Conservation (phyloP, 2,113 vertebrate genomes). For the Antechinus stuartii region DNA sequence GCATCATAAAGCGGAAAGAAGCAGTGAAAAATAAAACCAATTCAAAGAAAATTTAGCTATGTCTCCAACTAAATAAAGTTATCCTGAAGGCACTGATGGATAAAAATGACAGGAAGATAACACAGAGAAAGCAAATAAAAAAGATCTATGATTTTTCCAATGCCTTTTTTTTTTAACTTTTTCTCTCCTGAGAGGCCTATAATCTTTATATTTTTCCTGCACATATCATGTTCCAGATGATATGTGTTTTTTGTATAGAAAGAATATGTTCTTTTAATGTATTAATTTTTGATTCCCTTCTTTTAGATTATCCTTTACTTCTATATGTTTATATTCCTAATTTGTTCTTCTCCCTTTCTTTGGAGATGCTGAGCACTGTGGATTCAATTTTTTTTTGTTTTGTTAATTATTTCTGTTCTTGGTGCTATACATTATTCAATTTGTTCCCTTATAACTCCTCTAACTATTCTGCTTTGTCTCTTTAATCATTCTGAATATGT, state of each 20-base stretch:
- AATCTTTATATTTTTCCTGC: not conserved
- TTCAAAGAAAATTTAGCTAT: not conserved
- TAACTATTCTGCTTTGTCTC: not conserved
- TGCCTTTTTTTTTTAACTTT: not conserved
- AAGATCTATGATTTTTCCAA: not conserved
- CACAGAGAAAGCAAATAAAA: not conserved
- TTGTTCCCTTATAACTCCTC: not conserved
- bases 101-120: not conserved
- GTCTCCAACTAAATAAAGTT: not conserved
- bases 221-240: not conserved
- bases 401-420: not conserved
- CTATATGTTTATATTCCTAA: not conserved
- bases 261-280: not conserved
- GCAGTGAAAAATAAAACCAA: not conserved
- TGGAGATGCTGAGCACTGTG: not conserved
- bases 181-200: not conserved
- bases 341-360: not conserved
- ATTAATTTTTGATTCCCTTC: not conserved
- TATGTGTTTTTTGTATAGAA: not conserved
- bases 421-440: not conserved
- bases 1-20: not conserved
- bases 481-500: not conserved
- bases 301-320: not conserved
- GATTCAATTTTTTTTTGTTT: not conserved
- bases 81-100: not conserved